Evolutionary conservation across 2,888 invertebrate species (phyloP), one percentile per base, ranked within the genome.

Genomic region (Nymphalis urticae): DNA sequence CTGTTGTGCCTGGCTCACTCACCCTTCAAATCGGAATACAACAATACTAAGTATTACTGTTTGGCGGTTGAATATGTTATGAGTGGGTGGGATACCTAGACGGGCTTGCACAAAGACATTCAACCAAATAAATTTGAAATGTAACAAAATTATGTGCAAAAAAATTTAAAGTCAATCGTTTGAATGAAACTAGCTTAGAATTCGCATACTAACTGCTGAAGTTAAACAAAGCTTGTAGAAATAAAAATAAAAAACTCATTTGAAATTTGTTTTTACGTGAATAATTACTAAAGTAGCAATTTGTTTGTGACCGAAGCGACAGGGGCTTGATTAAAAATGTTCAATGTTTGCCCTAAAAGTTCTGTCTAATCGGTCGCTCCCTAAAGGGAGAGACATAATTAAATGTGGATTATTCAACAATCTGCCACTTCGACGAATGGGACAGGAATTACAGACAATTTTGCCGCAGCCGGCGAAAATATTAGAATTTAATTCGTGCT

Each of bases 321-420:
- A 64, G 61, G 27, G 69, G 68, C 70, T 74, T 77, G 77, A 80
- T 80, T 85, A 81, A 83, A 84, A 84, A 82, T 79, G 79, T 81
- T 80, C 74, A 70, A 68, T 80, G 82, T 81, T 83, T 80, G 80
- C 72, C 63, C 71, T 70, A 66, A 70, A 80, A 82, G 78, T 83
- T 84, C 75, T 73, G 56, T 69, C 71, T 73, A 75, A 63, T 64
- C 71, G 62, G 47, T 48, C 51, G 60, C 50, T 51, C 42, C 56
- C 32, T 42, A 42, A 42, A 32, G 72, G 64, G 68, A 73, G 72
- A 70, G 76, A 75, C 75, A 58, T 81, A 82, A 84, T 84, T 83
- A 85, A 83, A 82, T 78, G 77, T 70, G 83, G 82, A 82, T 83
- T 82, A 82, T 76, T 69, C 72, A 66, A 73, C 70, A 56, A 56